Base-by-base conservation (phyloP, 2,888 invertebrate species). In the Hyposoter dolosus region DNA sequence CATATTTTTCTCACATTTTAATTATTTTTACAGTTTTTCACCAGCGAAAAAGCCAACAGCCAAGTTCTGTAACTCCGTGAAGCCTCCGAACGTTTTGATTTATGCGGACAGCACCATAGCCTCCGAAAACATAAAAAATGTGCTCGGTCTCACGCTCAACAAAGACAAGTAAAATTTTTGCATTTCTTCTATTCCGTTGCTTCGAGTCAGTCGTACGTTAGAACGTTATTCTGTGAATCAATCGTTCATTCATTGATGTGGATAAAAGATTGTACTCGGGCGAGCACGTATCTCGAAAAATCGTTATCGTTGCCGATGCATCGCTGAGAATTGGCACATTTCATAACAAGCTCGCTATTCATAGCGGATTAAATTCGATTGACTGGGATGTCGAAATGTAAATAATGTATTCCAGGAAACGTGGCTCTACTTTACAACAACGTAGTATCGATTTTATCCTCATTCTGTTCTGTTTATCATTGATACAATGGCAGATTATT, bases 61-160 rank as follows among this genome's bases (percentile, higher is more conserved):
- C 78, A 89, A 89, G 35, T 88, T 85, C 68, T 95, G 94, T 92
- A 93, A 93, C 92, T 94, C 95, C 90, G 95, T 95, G 3, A 97
- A 97, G 93, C 97, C 98, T 69, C 97, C 97, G 3, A 98, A 97
- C 94, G 96, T 98, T 90, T 95, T 98, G 85, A 97, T 98, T 89
- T 98, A 97, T 93, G 97, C 97, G 3, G 98, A 98, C 93, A 97
- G 97, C 93, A 93, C 96, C 82, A 96, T 96, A 40, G 96, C 97
- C 68, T 96, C 96, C 89, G 97, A 97, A 89, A 97, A 97, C 93
- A 96, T 97, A 78, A 96, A 97, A 91, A 95, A 95, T 40, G 96
- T 97, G 35, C 95, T 98, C 71, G 95, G 95, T 84, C 95, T 96
- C 89, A 96, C 97, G 81, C 94, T 98, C 85, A 96, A 97, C 93